These are phyloP conservation scores for Stigmatopora argus DNA, from an alignment of 2,113 vertebrate genomes.

Conservation along the genomic window DNA sequence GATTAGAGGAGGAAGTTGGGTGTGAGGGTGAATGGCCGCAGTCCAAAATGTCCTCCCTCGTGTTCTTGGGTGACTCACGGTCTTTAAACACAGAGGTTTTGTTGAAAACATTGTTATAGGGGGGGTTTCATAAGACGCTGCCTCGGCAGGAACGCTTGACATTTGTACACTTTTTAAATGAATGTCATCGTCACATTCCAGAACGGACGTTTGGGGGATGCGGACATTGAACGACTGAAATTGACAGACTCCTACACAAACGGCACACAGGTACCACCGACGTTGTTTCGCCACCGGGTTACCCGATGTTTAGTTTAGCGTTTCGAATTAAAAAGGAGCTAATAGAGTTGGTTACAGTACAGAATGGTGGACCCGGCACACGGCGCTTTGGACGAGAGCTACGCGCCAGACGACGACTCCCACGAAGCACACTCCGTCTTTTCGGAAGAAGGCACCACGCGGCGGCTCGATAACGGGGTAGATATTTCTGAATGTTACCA, in stretches of 20 bases:
- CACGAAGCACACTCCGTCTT: conserved; percentile 84
- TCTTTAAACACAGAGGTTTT: conserved; percentile 25
- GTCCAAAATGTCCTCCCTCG: conserved; percentile 39
- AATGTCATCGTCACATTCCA: conserved; percentile 51
- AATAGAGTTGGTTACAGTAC: conserved; percentile 63
- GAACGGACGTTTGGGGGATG: conserved; percentile 91
- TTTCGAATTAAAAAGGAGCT: neutral
- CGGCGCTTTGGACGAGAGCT: conserved; percentile 80
- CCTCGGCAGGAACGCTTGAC: conserved; percentile 3
- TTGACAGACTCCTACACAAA: conserved; percentile 85
- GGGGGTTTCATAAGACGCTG: conserved; percentile 14
- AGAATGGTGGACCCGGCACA: conserved; percentile 88
- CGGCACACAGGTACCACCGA: conserved; percentile 80
- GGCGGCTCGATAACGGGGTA: conserved; percentile 84
- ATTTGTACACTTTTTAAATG: neutral
- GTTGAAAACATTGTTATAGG: conserved; percentile 12
- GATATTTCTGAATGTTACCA: neutral
- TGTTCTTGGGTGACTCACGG: conserved; percentile 43
- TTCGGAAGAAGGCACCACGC: conserved; percentile 84
- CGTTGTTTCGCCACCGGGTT: neutral
- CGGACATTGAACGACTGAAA: conserved; percentile 88
- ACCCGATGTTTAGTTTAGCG: neutral
- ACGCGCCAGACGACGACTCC: conserved; percentile 85
- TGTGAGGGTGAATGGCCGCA: conserved; percentile 32
- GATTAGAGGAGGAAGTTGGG: conserved; percentile 29